phyloP scores from a whole-genome alignment of 2,113 vertebrate species.

The Mesocricetus auratus region DNA sequence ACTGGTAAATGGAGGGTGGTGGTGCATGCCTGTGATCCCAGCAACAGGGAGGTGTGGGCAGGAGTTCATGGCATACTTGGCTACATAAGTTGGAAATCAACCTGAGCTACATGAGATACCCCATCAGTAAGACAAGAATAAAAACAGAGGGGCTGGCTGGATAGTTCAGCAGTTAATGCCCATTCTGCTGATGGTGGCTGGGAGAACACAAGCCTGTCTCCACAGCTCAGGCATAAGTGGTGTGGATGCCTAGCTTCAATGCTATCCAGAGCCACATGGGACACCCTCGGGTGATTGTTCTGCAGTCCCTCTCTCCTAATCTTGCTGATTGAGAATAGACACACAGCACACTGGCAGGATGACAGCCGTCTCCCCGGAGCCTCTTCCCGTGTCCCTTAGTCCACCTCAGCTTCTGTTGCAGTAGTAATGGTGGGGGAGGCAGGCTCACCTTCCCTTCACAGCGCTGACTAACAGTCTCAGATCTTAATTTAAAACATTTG shows the following conservation, averaged over 20 bases:
- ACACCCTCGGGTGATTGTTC: rapidly evolving
- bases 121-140: background rate
- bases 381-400: background rate
- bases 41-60: background rate
- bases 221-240: background rate
- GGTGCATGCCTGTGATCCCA: background rate
- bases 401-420: background rate
- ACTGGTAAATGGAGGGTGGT: background rate
- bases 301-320: background rate
- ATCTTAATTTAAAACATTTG: background rate
- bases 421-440: background rate
- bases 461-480: no score
- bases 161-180: background rate
- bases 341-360: no score
- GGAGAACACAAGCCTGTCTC: background rate
- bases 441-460: background rate
- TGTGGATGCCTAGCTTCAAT: background rate
- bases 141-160: no score
- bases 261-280: background rate
- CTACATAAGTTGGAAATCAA: background rate
- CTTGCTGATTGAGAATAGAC: background rate
- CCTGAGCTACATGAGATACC: background rate
- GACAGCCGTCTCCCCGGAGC: background rate
- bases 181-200: rapidly evolving
- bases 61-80: background rate